phyloP scores from a whole-genome alignment of 1,140 invertebrate genomes.

The Charaxes varanes region DNA sequence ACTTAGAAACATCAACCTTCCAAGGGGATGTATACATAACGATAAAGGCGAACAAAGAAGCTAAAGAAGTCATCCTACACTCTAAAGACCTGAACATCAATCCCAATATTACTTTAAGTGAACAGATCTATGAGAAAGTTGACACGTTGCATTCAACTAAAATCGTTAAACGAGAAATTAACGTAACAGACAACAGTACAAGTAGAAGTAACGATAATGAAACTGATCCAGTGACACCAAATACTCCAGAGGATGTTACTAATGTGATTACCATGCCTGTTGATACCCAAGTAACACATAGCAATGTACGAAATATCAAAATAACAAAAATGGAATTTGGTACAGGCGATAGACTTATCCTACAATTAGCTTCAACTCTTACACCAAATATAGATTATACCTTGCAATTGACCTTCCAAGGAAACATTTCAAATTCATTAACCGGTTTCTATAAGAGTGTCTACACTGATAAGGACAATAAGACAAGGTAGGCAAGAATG shows the following conservation, averaged over 20 bases:
- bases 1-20: conserved; percentile 77
- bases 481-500: conserved; percentile 49
- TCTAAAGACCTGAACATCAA: conserved; percentile 76
- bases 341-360: conserved; percentile 43
- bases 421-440: conserved; percentile 76
- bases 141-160: conserved; percentile 33
- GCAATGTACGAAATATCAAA: conserved; percentile 46
- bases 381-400: conserved; percentile 51
- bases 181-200: conserved; percentile 11
- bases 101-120: conserved; percentile 51
- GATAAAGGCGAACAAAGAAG: conserved; percentile 50
- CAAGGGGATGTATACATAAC: conserved; percentile 77
- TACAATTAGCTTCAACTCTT: conserved; percentile 44
- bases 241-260: background rate
- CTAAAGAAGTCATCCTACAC: conserved; percentile 78
- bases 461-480: conserved; percentile 80
- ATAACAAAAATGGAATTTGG: conserved; percentile 37
- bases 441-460: conserved; percentile 91
- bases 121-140: conserved; percentile 59
- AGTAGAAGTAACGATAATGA: conserved; percentile 8
- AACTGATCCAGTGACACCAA: conserved; percentile 2
- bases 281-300: conserved; percentile 53
- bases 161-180: conserved; percentile 29
- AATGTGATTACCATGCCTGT: conserved; percentile 3
- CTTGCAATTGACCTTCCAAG: conserved; percentile 72